Conservation (phyloP, 1,140 invertebrate species). For the Neodiprion fabricii region DNA sequence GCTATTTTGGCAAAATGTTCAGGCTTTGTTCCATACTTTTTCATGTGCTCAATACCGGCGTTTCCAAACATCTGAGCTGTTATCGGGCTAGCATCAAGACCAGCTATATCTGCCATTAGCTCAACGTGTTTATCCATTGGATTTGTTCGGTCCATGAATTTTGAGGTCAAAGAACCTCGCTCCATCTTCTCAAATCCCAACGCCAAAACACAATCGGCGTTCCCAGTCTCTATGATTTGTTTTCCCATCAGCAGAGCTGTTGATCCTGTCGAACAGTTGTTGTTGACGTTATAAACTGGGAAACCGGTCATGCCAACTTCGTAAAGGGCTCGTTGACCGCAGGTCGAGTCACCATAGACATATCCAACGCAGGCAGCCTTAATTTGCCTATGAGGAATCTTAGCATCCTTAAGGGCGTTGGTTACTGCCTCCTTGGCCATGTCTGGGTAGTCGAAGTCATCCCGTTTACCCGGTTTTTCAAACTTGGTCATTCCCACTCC, state of each 20-base stretch:
- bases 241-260: slow-evolving; percentile 90
- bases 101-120: slow-evolving; percentile 82
- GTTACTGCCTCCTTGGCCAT: slow-evolving; percentile 93
- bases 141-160: slow-evolving; percentile 88
- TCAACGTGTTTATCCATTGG: slow-evolving; percentile 93
- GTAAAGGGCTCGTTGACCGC: slow-evolving; percentile 94
- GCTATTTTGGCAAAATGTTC: slow-evolving; percentile 98
- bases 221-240: slow-evolving; percentile 87
- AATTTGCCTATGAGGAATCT: slow-evolving; percentile 79
- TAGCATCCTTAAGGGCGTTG: slow-evolving; percentile 88
- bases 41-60: slow-evolving; percentile 96
- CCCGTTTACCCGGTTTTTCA: slow-evolving; percentile 84
- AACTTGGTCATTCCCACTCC: slow-evolving; percentile 99
- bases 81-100: slow-evolving; percentile 78
- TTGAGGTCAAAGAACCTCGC: slow-evolving; percentile 81
- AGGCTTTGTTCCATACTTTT: slow-evolving; percentile 92
- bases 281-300: slow-evolving; percentile 98
- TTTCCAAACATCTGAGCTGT: slow-evolving; percentile 97
- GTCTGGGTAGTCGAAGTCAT: slow-evolving; percentile 90
- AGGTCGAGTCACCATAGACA: slow-evolving; percentile 95
- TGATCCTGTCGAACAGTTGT: slow-evolving; percentile 97
- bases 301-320: slow-evolving; percentile 96
- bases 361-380: slow-evolving; percentile 93
- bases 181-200: slow-evolving; percentile 99
- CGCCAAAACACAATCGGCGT: slow-evolving; percentile 87